Percentiles rank a stretch among this genome's conserved stretches.
These are phyloP conservation scores for Boleophthalmus pectinirostris DNA, from an alignment of 2,113 vertebrate species.

Conservation along the genomic window DNA sequence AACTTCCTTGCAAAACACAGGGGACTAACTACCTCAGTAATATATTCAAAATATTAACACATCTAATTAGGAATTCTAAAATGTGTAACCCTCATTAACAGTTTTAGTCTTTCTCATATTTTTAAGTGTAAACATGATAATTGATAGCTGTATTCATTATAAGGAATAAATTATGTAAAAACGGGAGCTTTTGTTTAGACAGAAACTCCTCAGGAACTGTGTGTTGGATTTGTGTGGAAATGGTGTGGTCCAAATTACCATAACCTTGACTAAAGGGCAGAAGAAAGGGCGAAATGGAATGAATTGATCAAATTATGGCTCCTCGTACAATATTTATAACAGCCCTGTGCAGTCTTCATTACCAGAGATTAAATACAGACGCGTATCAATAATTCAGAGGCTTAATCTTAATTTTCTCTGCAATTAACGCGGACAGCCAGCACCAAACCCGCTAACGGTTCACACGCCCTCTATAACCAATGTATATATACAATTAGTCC, in stretches of 20 bases:
- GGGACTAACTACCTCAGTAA: background rate
- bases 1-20: background rate
- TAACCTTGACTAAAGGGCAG: slow-evolving; percentile 70
- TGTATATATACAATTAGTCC: too few species aligned
- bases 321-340: slow-evolving; percentile 63
- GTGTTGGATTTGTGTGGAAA: background rate
- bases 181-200: background rate
- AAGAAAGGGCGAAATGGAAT: slow-evolving; percentile 64
- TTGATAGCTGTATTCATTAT: slow-evolving; percentile 3
- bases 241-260: slow-evolving; percentile 35
- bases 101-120: background rate
- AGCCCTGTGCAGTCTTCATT: slow-evolving; percentile 55
- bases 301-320: slow-evolving; percentile 58
- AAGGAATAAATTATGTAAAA: slow-evolving; percentile 5
- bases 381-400: slow-evolving; percentile 65
- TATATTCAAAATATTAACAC: background rate
- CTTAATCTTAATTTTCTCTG: slow-evolving; percentile 66
- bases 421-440: slow-evolving; percentile 36
- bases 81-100: background rate
- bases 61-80: background rate
- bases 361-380: slow-evolving; percentile 66
- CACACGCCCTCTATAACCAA: background rate
- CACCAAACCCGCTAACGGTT: background rate
- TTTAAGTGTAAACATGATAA: slow-evolving; percentile 1
- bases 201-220: background rate